Conservation (phyloP, 2,113 vertebrate species). For the Tyrannus savana region DNA sequence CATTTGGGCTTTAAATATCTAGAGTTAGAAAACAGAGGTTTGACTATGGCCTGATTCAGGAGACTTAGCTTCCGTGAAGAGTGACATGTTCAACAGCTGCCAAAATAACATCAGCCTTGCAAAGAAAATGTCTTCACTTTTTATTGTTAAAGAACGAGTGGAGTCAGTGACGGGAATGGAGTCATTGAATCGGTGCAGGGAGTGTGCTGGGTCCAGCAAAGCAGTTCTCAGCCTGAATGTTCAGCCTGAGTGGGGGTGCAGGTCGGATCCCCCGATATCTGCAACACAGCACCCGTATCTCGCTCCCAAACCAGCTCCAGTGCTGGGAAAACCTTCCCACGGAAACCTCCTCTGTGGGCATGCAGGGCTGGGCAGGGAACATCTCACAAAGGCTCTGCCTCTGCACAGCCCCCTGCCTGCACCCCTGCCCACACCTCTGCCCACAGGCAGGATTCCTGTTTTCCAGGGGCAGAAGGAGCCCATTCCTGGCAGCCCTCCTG, state of each 20-base stretch:
- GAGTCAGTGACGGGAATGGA: not conserved
- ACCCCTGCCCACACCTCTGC: not conserved
- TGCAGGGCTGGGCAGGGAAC: fast-evolving
- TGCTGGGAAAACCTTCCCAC: fast-evolving
- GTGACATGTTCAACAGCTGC: slow-evolving; percentile 3
- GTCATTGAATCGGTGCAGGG: not conserved
- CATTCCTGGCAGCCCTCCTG: not conserved
- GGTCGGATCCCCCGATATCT: not conserved
- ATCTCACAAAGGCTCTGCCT: fast-evolving
- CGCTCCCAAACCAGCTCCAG: not conserved
- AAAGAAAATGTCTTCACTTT: not conserved
- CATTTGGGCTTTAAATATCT: slow-evolving; percentile 10
- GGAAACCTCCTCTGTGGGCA: fast-evolving
- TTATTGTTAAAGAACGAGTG: not conserved
- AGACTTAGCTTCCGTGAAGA: not conserved
- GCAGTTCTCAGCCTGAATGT: not conserved
- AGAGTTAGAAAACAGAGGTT: not conserved
- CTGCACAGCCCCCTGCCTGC: not conserved
- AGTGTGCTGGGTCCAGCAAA: not conserved
- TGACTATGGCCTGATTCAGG: not conserved
- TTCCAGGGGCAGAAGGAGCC: not conserved
- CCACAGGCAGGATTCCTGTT: not conserved
- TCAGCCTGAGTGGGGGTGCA: fast-evolving
- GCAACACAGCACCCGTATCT: fast-evolving
- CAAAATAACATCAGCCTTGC: not conserved